These are phyloP conservation scores for Apamea crenata DNA, from an alignment of 2,888 invertebrate genomes.

Conservation along the genomic window DNA sequence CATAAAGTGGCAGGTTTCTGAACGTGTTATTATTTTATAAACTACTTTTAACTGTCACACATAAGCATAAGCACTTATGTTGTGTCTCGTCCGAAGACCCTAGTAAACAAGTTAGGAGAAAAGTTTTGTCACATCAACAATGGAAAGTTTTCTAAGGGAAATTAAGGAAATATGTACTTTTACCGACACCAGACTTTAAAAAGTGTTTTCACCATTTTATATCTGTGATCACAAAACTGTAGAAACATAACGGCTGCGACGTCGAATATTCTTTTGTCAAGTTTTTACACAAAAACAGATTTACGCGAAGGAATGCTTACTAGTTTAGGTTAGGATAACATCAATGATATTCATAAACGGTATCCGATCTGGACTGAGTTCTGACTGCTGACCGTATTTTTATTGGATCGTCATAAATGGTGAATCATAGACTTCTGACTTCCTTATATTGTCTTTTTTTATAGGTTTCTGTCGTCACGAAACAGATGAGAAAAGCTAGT, in stretches of 20 bases:
- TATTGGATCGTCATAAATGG: background rate
- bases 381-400: background rate
- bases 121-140: background rate
- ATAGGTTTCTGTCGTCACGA: background rate
- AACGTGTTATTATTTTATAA: background rate
- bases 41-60: background rate
- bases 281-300: conserved; percentile 56
- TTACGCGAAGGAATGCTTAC: conserved; percentile 57
- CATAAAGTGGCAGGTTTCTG: background rate
- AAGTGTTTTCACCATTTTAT: background rate
- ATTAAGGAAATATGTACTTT: background rate
- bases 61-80: background rate
- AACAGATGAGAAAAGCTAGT: background rate
- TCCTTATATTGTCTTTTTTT: background rate
- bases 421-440: background rate
- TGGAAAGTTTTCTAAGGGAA: background rate
- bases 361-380: conserved; percentile 38
- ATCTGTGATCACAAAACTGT: conserved; percentile 42
- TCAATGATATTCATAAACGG: conserved; percentile 58
- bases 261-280: conserved; percentile 60
- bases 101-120: background rate
- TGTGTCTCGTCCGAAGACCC: background rate
- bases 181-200: background rate
- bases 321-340: conserved; percentile 37
- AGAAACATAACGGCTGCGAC: conserved; percentile 49